Base-by-base conservation (phyloP, 37 sponge, comb jelly and placozoan species). In the Hexactinellida sp. region DNA sequence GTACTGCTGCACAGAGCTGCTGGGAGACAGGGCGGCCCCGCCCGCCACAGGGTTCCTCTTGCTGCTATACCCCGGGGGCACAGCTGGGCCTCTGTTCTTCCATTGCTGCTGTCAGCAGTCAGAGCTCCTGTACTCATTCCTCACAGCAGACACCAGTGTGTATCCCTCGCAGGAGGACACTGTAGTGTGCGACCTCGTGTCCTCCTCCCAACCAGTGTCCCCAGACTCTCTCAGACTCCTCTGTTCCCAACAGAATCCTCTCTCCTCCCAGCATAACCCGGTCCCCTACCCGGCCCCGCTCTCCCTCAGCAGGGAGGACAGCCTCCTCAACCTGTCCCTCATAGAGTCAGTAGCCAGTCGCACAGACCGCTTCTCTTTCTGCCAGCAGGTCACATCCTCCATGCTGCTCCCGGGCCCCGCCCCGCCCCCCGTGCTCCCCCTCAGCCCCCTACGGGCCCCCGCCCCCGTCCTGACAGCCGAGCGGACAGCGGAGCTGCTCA, bases 1-100 rank as follows among this genome's bases (percentile, higher is more conserved):
- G 38, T 94, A 89, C 82, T 23, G n/a, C 71, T 34, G 55, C 83
- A 85, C 86, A 0, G 37, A 41, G 21, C 16, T 36, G n/a, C 83
- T 87, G 28, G 30, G 37, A 10, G 89, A 91, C 82, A 87, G 36
- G 83, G 76, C 76, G 5, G 76, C 76, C 5, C 19, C 13, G 34
- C 76, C 76, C 5, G 76, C 30, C 5, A 63, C 3, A 10, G 76
- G 76, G 34, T 63, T 63, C 76, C 34, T 63, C 3, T n/a, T 63
- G 76, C 25, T 63, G 76, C 34, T 63, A n/a, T 63, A 63, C 76
- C 5, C 76, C 28, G 28, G 30, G 34, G 76, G 30, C 25, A n/a
- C n/a, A n/a, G 76, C 76, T 21, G 76, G 30, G 32, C 76, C 76
- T 23, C 28, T n/a, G 19, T 63, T 63, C 76, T 63, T 63, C 76